Conservation (phyloP, 2,888 invertebrate species). For the Priocnemis perturbator region DNA sequence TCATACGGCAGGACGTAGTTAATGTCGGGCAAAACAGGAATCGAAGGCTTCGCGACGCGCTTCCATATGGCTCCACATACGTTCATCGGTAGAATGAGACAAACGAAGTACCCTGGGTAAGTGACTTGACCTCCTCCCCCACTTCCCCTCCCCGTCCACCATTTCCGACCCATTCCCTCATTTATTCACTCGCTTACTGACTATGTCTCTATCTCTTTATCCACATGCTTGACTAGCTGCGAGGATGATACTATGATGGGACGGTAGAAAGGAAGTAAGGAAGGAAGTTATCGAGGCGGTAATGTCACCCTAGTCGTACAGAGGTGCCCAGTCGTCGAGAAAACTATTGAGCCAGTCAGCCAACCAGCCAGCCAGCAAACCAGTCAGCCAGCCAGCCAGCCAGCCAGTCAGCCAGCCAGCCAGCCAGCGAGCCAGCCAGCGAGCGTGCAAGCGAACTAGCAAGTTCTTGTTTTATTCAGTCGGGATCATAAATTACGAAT, state of each 20-base stretch:
- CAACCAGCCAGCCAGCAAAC: slow-evolving; percentile 32
- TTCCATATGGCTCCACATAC: slow-evolving; percentile 55
- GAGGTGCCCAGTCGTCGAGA: slow-evolving; percentile 57
- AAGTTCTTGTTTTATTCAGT: slow-evolving; percentile 75
- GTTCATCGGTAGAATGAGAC: slow-evolving; percentile 36
- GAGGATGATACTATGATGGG: slow-evolving; percentile 21
- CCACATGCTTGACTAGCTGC: slow-evolving; percentile 49
- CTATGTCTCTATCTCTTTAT: slow-evolving; percentile 20
- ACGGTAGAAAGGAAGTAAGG: slow-evolving; percentile 42
- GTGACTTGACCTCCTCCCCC: slow-evolving; percentile 53
- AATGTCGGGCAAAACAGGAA: slow-evolving; percentile 39
- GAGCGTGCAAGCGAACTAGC: slow-evolving; percentile 46
- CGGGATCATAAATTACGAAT: slow-evolving; percentile 76
- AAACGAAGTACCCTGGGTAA: slow-evolving; percentile 55
- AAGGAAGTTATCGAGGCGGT: slow-evolving; percentile 60
- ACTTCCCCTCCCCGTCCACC: neutral
- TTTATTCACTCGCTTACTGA: too few relatives aligned
- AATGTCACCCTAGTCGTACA: slow-evolving; percentile 55
- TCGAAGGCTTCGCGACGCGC: slow-evolving; percentile 59
- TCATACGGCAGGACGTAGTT: slow-evolving; percentile 43
- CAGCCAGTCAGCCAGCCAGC: slow-evolving; percentile 37
- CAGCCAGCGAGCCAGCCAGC: slow-evolving; percentile 42
- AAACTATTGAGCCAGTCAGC: slow-evolving; percentile 49
- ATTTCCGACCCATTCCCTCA: too few relatives aligned
- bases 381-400: slow-evolving; percentile 29